Percentiles rank a stretch among this genome's conserved stretches.
These are phyloP conservation scores for Eublepharis macularius DNA, from an alignment of 2,113 vertebrate genomes.

Conservation along the genomic window DNA sequence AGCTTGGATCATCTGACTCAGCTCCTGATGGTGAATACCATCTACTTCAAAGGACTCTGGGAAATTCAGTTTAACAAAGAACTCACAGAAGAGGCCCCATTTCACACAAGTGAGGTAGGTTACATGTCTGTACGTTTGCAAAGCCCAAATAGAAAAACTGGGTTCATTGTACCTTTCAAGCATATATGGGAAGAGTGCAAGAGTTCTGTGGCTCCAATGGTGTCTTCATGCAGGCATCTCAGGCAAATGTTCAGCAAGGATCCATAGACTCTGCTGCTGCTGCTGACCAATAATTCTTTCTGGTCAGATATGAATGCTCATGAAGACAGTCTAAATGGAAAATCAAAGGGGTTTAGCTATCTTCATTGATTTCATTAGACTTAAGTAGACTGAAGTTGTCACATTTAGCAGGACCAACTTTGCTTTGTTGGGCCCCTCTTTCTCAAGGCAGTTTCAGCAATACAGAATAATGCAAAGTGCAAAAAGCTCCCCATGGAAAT, in stretches of 20 bases:
- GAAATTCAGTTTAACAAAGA: constrained; percentile 75
- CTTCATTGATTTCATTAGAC: neutral
- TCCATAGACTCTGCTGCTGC: neutral
- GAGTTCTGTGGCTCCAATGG: neutral
- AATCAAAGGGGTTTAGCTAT: too few relatives aligned
- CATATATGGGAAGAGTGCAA: neutral
- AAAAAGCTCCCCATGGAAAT: too few relatives aligned
- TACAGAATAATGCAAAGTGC: too few relatives aligned
- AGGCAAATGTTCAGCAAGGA: neutral
- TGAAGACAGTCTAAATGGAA: too few relatives aligned
- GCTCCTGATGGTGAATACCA: constrained; percentile 87
- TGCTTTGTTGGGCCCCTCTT: too few relatives aligned
- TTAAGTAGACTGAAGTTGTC: neutral
- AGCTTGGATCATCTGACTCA: constrained; percentile 75
- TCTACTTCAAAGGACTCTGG: constrained; percentile 94
- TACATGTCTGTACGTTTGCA: neutral
- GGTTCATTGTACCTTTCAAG: neutral
- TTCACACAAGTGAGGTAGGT: constrained; percentile 78
- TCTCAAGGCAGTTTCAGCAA: too few relatives aligned
- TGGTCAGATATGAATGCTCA: neutral
- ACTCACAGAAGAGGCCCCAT: constrained; percentile 80
- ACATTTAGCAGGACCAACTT: too few relatives aligned
- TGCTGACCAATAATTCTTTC: neutral
- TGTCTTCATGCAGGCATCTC: neutral
- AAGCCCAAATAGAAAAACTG: neutral